Evolutionary conservation across 2,797 vertebrate species (phyloP), one percentile per base, ranked within the genome.

Genomic region (Lates japonicus): DNA sequence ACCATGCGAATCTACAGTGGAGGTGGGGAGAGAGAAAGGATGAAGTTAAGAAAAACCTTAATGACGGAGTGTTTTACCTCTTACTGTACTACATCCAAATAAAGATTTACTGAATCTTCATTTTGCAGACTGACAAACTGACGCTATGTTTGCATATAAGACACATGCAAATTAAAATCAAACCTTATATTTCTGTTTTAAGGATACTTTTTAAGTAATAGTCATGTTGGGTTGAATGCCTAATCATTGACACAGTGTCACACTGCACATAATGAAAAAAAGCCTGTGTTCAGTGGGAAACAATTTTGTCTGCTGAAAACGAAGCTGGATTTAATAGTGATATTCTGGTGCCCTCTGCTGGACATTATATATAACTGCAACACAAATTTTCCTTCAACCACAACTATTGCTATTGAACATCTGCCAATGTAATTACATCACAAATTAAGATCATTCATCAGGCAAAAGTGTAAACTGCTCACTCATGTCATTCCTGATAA

Each of bases 1-100:
- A 96, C 94, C 92, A 94, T 87, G 37, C 92, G 96, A 44, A 97
- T 96, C 98, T 99, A 51, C 39, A 78, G 78, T 33, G 42, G 39
- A 76, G 17, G 12, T 6, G n/a, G 11, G 11, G 25, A 48, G 17
- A 8, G 16, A 60, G 10, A 19, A 17, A 51, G 11, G 20, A 41
- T 19, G 1, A 41, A 22, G 17, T 29, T 1, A 20, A 52, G 16
- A 54, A n/a, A 31, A 33, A 33, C 1, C 7, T 35, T 4, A n/a
- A 14, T 67, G 58, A 42, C 25, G 2, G 25, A 29, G 25, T 29
- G 25, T 29, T 29, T 10, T 14, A 63, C 25, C 19, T 42, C 20
- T 42, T 44, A 2, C n/a, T 48, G 22, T 4, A 42, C 7, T 58
- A 6, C 14, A 20, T 65, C 19, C 7, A 42, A 51, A 17, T 33